Evolutionary conservation across 2,888 invertebrate genomes (phyloP), one percentile per base, ranked within the genome.

Genomic region (Himalopsyche tibetana): DNA sequence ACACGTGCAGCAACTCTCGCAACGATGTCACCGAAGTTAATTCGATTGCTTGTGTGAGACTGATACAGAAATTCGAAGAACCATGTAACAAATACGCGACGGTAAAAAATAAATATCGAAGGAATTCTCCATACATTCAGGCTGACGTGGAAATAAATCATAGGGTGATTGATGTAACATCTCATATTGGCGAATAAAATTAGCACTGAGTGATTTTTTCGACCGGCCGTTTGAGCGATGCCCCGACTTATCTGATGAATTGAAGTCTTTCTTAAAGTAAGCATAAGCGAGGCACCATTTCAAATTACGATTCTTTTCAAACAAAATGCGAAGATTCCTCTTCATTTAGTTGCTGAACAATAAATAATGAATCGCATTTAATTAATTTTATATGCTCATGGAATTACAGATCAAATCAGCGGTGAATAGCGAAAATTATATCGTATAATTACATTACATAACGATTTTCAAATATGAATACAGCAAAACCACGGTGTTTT

Each of bases 141-240:
- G 74, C 19, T 74, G 74, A 74, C 74, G 74, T 74, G 74, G 38
- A 74, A 55, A 84, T 84, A 84, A 84, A 84, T 84, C 84, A 81
- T 55, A 84, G 40, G 56, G 63, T 84, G 84, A 84, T 84, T 84
- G 56, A 84, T 80, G 81, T 19, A 19, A 55, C 17, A 55, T 80
- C 56, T 84, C 55, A 81, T 84, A 84, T 80, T 56, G 51, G 17
- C 56, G 84, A 81, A 84, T 84, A 84, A 84, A 84, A 81, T 84
- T 84, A 79, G 12, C 84, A 74, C 74, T 83, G 74, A 74, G 74
- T 36, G 74, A 74, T 74, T 74, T 74, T 74, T 74, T 74, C 15
- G 74, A 74, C 12, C 74, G 38, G 19, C 74, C 3, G 12, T 36
- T 28, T 74, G 74, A 74, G 74, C 74, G 74, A 74, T 74, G 74